Conservation (phyloP, 1,140 invertebrate species). For the Drosophila pallidifrons region DNA sequence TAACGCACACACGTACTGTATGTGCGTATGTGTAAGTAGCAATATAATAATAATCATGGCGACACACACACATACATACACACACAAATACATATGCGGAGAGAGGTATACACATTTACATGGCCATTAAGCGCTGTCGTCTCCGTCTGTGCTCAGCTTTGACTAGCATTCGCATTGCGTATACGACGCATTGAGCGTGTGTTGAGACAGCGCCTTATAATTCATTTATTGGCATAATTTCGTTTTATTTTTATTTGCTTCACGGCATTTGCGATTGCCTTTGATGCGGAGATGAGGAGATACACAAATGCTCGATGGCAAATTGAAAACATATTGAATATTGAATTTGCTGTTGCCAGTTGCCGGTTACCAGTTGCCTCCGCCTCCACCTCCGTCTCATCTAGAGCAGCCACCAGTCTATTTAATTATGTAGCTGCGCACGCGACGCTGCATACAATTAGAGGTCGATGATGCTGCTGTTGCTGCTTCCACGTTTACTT, state of each 20-base stretch:
- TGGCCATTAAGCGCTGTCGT: constrained; percentile 71
- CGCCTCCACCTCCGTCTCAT: no score
- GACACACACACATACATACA: constrained; percentile 18
- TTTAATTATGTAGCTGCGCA: constrained; percentile 65
- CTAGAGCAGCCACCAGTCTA: constrained; percentile 4
- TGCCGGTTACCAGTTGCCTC: not conserved
- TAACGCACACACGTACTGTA: constrained; percentile 52
- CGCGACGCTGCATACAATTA: constrained; percentile 66
- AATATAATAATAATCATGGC: constrained; percentile 73
- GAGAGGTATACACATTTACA: constrained; percentile 55
- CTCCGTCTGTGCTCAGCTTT: constrained; percentile 55
- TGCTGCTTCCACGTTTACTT: no score
- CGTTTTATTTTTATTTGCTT: constrained; percentile 82
- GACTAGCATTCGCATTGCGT: constrained; percentile 69
- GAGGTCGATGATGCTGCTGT: constrained; percentile 31
- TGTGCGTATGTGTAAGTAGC: constrained; percentile 46
- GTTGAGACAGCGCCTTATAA: constrained; percentile 61
- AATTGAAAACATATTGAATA: constrained; percentile 82
- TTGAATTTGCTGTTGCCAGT: constrained; percentile 40
- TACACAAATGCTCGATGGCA: constrained; percentile 40
- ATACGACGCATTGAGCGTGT: constrained; percentile 57
- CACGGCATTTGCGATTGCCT: constrained; percentile 69
- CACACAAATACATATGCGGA: not conserved
- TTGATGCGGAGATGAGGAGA: constrained; percentile 57
- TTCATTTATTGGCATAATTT: constrained; percentile 83